These are phyloP conservation scores for Eupithecia subfuscata DNA, from an alignment of 2,888 invertebrate genomes.

Conservation along the genomic window DNA sequence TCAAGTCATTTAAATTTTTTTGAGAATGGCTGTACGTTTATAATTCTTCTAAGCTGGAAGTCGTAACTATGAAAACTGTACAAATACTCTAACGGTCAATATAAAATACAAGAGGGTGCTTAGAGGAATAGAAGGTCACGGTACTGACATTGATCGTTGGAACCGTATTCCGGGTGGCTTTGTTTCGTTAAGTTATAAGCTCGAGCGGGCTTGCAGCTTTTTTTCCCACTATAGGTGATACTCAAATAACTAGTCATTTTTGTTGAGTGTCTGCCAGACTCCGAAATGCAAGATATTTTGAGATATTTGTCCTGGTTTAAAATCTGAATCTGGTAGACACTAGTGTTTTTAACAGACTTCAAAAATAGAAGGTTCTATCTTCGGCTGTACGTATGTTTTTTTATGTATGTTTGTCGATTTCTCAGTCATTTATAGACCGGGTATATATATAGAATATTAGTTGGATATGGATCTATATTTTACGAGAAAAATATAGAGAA, in stretches of 20 bases:
- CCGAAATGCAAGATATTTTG: background rate
- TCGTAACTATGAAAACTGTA: background rate
- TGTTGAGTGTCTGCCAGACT: background rate
- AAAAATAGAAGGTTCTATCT: no score
- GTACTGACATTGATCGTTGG: slow-evolving; percentile 60
- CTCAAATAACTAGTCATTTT: background rate
- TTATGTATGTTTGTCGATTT: no score
- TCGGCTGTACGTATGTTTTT: no score
- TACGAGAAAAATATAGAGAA: no score
- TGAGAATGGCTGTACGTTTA: no score
- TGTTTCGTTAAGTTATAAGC: slow-evolving; percentile 31
- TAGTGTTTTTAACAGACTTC: no score
- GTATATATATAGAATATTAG: no score
- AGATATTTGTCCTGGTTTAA: background rate
- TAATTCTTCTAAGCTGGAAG: background rate
- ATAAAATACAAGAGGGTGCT: background rate
- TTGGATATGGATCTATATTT: no score
- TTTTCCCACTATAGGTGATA: background rate
- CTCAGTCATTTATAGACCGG: no score
- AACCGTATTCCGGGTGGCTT: slow-evolving; percentile 37
- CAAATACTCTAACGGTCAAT: background rate
- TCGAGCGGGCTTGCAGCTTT: slow-evolving; percentile 33
- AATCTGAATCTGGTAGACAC: no score
- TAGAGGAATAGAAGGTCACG: slow-evolving; percentile 39
- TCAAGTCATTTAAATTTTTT: background rate